Evolutionary conservation across 30 jellyfish, hydroid and myxozoan genomes (phyloP).

Genomic region (Pelagia noctiluca): DNA sequence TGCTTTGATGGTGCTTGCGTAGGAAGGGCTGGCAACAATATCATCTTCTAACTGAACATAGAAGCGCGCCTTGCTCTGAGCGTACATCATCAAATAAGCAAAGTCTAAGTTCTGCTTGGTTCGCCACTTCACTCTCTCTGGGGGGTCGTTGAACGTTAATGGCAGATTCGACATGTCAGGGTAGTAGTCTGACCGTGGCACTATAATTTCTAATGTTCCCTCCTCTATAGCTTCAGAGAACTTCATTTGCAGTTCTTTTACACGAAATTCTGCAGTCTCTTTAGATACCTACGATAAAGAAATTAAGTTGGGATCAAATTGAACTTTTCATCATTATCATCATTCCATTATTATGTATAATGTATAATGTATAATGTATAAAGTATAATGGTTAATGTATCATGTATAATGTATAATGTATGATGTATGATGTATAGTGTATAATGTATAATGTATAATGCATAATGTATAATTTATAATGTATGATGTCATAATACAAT

Average conservation of each 20-base stretch:
- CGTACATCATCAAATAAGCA: conserved; percentile 95
- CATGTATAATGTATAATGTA: no score
- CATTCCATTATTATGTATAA: no score
- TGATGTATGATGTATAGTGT: no score
- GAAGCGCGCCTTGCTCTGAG: conserved; percentile 85
- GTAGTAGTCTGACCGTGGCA: conserved; percentile 79
- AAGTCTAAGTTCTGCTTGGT: conserved; percentile 96
- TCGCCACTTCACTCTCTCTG: conserved; percentile 97
- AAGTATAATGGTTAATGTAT: no score
- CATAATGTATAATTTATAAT: no score
- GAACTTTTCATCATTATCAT: no score
- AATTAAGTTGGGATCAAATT: not conserved
- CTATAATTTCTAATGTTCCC: conserved; percentile 87
- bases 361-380: no score
- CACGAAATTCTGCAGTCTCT: conserved; percentile 24
- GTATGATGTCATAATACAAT: no score
- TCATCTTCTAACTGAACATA: conserved; percentile 97
- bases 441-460: no score
- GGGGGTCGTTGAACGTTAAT: conserved; percentile 90
- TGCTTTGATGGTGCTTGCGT: conserved; percentile 92
- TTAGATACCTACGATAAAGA: conserved; percentile 12
- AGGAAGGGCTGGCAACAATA: conserved; percentile 92
- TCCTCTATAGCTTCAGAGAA: conserved; percentile 71
- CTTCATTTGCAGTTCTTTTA: conserved; percentile 30
- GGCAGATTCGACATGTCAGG: conserved; percentile 92